Evolutionary conservation across 2,113 vertebrate species (phyloP), one percentile per base, ranked within the genome.

Genomic region (Lasiurus borealis): DNA sequence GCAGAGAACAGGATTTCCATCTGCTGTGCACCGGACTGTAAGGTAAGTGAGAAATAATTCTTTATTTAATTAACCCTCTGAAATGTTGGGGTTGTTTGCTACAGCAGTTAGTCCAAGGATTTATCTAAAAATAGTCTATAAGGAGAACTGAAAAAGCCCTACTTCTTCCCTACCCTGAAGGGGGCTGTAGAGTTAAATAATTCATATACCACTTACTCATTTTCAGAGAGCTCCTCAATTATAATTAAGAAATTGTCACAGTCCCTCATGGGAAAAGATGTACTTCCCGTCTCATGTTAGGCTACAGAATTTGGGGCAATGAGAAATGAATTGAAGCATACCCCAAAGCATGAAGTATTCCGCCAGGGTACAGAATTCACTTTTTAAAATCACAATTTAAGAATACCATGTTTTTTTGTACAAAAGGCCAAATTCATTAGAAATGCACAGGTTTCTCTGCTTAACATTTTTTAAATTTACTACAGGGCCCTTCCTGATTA

Each of bases 181-280:
- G 92, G 91, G 95, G 90, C 91, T 73, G 52, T 62, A 62, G 87
- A 96, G 3, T 90, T 95, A 77, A 44, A 57, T 90, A 85, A 95
- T 95, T 92, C 88, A 88, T 92, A 90, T 57, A 54, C 40, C 40
- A 80, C 81, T 97, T 91, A 76, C 16, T 94, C 71, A 94, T 93
- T 95, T 96, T 92, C 81, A 78, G 72, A 95, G 80, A 96, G 16
- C 46, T 76, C 87, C 16, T 95, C 92, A 96, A 73, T 97, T 95
- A 93, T 95, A 96, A 96, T 96, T 97, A 96, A 90, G 91, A 96
- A 89, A 82, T 90, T 96, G 90, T 93, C 77, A 93, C 69, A 71
- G 64, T 78, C 16, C 50, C 94, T 95, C 77, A 71, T 78, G 72
- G 71, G 59, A 5, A 90, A 96, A 95, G 59, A 93, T 66, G 52